Conservation (phyloP, 2,888 invertebrate species). For the Eristalinus aeneus region DNA sequence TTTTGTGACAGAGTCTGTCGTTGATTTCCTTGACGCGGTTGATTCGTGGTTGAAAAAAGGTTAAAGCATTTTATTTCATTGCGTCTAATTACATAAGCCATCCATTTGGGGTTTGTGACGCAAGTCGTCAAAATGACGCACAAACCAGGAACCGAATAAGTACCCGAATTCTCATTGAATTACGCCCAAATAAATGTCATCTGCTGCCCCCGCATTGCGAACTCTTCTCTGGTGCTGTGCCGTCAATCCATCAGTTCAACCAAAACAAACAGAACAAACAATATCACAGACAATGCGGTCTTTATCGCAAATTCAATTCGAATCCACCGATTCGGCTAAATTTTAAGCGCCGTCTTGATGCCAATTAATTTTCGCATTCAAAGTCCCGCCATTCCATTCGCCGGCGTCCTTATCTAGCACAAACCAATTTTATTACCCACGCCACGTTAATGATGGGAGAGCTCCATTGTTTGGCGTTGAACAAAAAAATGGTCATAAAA, state of each 20-base stretch:
- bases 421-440: conserved; percentile 73
- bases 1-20: too few relatives aligned
- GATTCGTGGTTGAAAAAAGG: too few relatives aligned
- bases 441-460: conserved; percentile 16
- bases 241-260: background rate
- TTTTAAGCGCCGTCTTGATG: conserved; percentile 18
- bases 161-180: too few relatives aligned
- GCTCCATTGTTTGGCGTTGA: conserved; percentile 20
- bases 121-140: too few relatives aligned
- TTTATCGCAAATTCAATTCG: background rate
- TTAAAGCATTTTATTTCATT: too few relatives aligned
- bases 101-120: too few relatives aligned
- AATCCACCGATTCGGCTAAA: conserved; percentile 23
- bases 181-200: background rate
- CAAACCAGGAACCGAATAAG: too few relatives aligned
- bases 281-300: background rate
- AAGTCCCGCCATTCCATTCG: conserved; percentile 43
- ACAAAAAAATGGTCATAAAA: conserved; percentile 17
- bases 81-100: too few relatives aligned
- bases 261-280: background rate
- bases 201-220: background rate
- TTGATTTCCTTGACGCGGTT: too few relatives aligned
- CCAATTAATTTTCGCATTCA: conserved; percentile 32
- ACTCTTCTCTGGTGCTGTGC: background rate
- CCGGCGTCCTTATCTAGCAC: conserved; percentile 75